phyloP scores from a whole-genome alignment of 1,140 invertebrate genomes.

The Pseudomyrmex gracilis region DNA sequence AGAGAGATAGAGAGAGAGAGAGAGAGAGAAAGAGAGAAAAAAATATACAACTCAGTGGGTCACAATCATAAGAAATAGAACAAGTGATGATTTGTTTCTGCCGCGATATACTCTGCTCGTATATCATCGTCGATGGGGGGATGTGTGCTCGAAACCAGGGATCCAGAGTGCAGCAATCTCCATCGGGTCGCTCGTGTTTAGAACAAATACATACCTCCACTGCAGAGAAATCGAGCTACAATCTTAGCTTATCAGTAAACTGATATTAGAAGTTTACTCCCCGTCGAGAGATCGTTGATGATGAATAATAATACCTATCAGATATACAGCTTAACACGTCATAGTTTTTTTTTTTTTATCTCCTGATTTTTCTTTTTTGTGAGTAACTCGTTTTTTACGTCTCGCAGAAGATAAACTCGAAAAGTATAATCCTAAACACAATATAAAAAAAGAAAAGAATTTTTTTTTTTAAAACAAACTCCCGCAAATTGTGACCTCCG shows the following conservation, averaged over 20 bases:
- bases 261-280: constrained; percentile 69
- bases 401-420: constrained; percentile 10
- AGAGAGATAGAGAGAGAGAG: too few species aligned
- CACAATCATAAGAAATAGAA: constrained; percentile 68
- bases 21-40: too few species aligned
- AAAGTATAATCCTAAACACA: constrained; percentile 28
- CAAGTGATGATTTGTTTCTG: constrained; percentile 68
- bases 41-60: constrained; percentile 69
- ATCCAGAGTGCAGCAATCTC: constrained; percentile 74
- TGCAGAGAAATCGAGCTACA: constrained; percentile 69
- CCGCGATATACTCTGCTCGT: constrained; percentile 63
- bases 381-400: constrained; percentile 37
- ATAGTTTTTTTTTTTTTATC: constrained; percentile 43
- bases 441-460: constrained; percentile 28
- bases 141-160: constrained; percentile 72
- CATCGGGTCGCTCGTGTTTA: constrained; percentile 73
- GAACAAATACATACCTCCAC: constrained; percentile 70
- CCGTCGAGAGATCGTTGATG: constrained; percentile 44
- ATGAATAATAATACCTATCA: constrained; percentile 56
- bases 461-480: constrained; percentile 33
- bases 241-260: constrained; percentile 74
- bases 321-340: constrained; percentile 58
- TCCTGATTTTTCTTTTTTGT: constrained; percentile 13
- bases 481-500: constrained; percentile 45
- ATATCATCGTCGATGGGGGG: constrained; percentile 65